A percentile compares a stretch with the other conserved stretches of the same genome.
Conservation (phyloP, 2,113 vertebrate genomes). For the Myanophis thanlyinensis region DNA sequence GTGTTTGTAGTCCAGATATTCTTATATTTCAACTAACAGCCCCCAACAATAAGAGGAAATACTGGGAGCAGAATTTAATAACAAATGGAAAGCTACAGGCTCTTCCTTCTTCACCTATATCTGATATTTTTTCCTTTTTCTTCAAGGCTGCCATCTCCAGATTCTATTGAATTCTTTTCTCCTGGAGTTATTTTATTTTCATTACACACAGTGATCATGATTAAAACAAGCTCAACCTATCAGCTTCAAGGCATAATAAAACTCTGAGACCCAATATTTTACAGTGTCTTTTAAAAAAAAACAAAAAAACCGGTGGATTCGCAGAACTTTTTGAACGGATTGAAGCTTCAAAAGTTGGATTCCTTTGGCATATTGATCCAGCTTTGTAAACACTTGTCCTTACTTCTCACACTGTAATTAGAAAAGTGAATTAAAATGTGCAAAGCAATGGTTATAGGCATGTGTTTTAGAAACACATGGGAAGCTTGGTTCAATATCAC, state of each 20-base stretch:
- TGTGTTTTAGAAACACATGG: background rate
- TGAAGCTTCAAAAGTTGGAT: background rate
- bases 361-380: background rate
- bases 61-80: background rate
- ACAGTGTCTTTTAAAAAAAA: background rate
- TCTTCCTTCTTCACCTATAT: background rate
- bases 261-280: background rate
- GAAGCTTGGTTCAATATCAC: background rate
- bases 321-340: background rate
- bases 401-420: background rate
- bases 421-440: background rate
- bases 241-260: background rate
- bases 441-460: background rate
- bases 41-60: background rate
- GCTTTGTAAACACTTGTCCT: background rate
- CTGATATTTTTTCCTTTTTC: background rate
- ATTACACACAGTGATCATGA: background rate
- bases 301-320: no score
- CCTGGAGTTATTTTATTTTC: background rate
- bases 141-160: background rate
- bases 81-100: background rate
- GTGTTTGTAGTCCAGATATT: background rate
- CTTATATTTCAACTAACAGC: background rate
- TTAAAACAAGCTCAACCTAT: background rate
- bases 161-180: background rate